These are phyloP conservation scores for Sphaerophoria rueppellii DNA, from an alignment of 2,888 invertebrate genomes.

Conservation along the genomic window DNA sequence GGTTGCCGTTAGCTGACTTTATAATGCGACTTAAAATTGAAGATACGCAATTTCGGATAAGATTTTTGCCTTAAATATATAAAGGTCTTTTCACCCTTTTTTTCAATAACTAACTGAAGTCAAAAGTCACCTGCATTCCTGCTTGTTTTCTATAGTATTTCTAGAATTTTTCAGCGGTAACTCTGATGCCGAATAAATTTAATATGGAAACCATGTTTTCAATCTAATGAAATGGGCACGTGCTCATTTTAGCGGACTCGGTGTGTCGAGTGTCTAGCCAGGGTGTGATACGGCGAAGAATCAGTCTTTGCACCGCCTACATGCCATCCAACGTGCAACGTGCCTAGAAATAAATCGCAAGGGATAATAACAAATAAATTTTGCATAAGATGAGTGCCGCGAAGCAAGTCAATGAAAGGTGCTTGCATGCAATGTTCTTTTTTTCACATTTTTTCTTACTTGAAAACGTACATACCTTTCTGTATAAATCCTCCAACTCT, in stretches of 20 bases:
- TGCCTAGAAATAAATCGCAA: slow-evolving; percentile 65
- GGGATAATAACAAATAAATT: slow-evolving; percentile 71
- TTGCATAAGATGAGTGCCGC: slow-evolving; percentile 67
- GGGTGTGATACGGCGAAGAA: slow-evolving; percentile 60
- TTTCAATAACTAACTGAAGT: slow-evolving; percentile 17
- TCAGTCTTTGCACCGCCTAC: slow-evolving; percentile 4
- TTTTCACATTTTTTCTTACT: slow-evolving; percentile 1
- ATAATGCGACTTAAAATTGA: not conserved
- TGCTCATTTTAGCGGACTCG: slow-evolving; percentile 57
- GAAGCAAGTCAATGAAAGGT: slow-evolving; percentile 52
- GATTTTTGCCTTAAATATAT: not conserved
- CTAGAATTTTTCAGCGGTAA: not conserved
- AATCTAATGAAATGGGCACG: slow-evolving; percentile 65
- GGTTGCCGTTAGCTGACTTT: slow-evolving; percentile 24
- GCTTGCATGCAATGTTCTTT: slow-evolving; percentile 65
- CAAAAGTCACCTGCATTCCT: not conserved
- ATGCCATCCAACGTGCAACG: slow-evolving; percentile 25
- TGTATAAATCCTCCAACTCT: not conserved
- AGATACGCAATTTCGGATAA: not conserved
- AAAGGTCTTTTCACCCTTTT: slow-evolving; percentile 11
- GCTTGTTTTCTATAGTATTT: no score
- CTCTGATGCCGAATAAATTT: slow-evolving; percentile 14
- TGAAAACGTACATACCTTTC: not conserved
- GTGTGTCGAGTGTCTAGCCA: slow-evolving; percentile 63
- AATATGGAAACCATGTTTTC: slow-evolving; percentile 22